phyloP scores from a whole-genome alignment of 2,797 vertebrate species.

The Synaphobranchus kaupii region DNA sequence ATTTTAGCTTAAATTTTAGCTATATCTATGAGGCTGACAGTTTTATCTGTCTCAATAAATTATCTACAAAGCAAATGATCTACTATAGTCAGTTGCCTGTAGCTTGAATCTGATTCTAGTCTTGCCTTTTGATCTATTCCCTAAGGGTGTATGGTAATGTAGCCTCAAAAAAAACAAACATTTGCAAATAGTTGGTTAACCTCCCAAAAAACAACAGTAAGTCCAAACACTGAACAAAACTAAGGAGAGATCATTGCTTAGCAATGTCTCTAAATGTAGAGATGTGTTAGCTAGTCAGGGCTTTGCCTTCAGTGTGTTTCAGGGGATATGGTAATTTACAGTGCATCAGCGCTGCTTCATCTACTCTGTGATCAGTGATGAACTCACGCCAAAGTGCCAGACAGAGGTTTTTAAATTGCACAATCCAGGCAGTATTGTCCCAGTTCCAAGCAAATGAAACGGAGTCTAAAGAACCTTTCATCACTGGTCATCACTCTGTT shows the following conservation, averaged over 20 bases:
- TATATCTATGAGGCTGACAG: background rate
- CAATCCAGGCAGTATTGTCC: background rate
- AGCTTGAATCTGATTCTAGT: background rate
- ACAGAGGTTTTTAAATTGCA: background rate
- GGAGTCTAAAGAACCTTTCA: background rate
- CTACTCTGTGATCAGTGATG: background rate
- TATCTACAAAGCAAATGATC: background rate
- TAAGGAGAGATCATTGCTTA: background rate
- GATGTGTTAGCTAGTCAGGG: background rate
- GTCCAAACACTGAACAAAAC: background rate
- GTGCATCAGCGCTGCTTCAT: background rate
- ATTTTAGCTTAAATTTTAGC: background rate
- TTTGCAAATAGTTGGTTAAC: background rate
- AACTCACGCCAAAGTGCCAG: background rate
- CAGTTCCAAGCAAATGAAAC: background rate
- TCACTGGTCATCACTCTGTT: background rate
- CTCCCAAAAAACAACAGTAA: background rate
- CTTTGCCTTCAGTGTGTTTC: background rate
- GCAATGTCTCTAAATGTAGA: background rate
- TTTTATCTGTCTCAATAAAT: background rate
- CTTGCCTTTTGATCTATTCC: background rate
- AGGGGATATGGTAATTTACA: background rate
- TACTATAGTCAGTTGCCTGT: background rate
- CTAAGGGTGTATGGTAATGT: background rate
- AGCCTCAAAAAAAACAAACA: background rate